Evolutionary conservation across 2,888 invertebrate genomes (phyloP).

Genomic region (Lasioglossum villosulum): DNA sequence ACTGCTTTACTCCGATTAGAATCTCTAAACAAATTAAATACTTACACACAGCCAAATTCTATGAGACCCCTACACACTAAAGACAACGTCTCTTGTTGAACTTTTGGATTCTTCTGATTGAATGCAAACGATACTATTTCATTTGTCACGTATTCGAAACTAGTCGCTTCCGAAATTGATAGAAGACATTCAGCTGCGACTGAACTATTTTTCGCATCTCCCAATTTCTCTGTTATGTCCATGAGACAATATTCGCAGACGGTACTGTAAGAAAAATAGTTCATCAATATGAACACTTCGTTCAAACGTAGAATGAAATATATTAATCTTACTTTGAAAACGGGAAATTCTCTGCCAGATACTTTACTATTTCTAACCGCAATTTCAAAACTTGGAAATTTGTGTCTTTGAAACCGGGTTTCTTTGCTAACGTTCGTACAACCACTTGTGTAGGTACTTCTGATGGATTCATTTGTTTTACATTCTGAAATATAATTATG

Average conservation of each 20-base stretch:
- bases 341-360: slow-evolving; percentile 91
- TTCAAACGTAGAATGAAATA: background rate
- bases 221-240: slow-evolving; percentile 94
- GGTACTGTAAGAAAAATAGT: slow-evolving; percentile 84
- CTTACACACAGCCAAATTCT: slow-evolving; percentile 95
- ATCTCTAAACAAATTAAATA: slow-evolving; percentile 63
- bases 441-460: slow-evolving; percentile 91
- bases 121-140: slow-evolving; percentile 91
- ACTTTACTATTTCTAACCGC: slow-evolving; percentile 91
- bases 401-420: slow-evolving; percentile 94
- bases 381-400: slow-evolving; percentile 96
- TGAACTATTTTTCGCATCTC: slow-evolving; percentile 92
- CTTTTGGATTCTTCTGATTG: slow-evolving; percentile 95
- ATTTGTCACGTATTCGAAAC: slow-evolving; percentile 90
- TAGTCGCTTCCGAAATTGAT: slow-evolving; percentile 91
- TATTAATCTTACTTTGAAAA: slow-evolving; percentile 87
- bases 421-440: slow-evolving; percentile 90
- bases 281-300: slow-evolving; percentile 2
- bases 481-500: slow-evolving; percentile 80
- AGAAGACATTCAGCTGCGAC: slow-evolving; percentile 90
- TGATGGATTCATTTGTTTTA: slow-evolving; percentile 87
- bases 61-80: slow-evolving; percentile 92
- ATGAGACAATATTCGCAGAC: slow-evolving; percentile 91
- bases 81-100: slow-evolving; percentile 92
- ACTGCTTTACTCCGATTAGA: background rate